Base-by-base conservation (phyloP, 2,113 vertebrate genomes). In the Mugil cephalus region DNA sequence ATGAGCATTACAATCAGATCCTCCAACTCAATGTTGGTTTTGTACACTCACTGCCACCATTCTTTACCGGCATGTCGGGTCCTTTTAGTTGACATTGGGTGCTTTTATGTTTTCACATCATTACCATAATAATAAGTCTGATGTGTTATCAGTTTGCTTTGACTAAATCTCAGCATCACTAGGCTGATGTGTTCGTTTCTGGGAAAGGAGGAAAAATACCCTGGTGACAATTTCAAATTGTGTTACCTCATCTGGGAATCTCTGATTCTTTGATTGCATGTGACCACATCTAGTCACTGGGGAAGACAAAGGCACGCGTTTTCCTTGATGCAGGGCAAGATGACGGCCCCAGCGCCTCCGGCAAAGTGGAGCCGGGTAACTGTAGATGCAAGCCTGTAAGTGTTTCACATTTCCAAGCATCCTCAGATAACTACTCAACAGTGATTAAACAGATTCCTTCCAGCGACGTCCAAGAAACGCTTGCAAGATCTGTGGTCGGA, bases 341-440 rank as follows among this genome's bases (percentile, higher is more conserved):
- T 67, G 48, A 36, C 66, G 24, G 5, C 21, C 15, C 8, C 21
- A 13, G 7, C 47, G 53, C 36, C 19, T 4, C 10, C 4, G 13
- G 13, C 52, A 40, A 35, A 64, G 14, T 6, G 12, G 10, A 40
- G 38, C 30, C 18, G 6, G 21, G 19, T 47, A 10, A 59, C 34
- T 45, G n/a, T 39, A 35, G 8, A 36, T 30, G 24, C 24, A 30
- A 30, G 24, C 24, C 24, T 30, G 5, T 43, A 4, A 54, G 54
- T 50, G 17, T 10, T 72, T 13, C 21, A 42, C 39, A 51, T 56
- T 77, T 72, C 51, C 3, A 15, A 71, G 39, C 54, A 61, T 24
- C 56, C 42, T 48, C 35, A 24, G 46, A 64, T 39, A 74, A 7
- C 47, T 40, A 36, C 24, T 66, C 12, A 42, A 19, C 54, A 7